Evolutionary conservation across 2,113 vertebrate genomes (phyloP).

Genomic region (Myotis brandtii): DNA sequence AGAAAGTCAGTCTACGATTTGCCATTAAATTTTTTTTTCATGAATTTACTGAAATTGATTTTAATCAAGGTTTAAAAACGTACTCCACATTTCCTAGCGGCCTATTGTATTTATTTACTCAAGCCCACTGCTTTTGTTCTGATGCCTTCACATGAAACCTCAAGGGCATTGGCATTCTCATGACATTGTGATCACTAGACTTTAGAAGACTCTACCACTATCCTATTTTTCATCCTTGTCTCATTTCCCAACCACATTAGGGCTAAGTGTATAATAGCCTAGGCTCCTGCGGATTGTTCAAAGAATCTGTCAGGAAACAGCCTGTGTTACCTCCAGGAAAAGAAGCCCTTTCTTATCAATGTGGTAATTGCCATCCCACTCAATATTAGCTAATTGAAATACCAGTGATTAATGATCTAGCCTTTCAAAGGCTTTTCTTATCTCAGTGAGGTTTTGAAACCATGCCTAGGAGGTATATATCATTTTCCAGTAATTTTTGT

Average conservation of each 20-base stretch:
- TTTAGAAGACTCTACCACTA: constrained; percentile 64
- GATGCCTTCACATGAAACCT: constrained; percentile 69
- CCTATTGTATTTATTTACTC: constrained; percentile 75
- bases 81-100: constrained; percentile 50
- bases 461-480: constrained; percentile 72
- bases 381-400: constrained; percentile 87
- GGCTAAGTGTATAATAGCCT: constrained; percentile 72
- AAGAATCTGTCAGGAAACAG: constrained; percentile 70
- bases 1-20: neutral
- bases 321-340: constrained; percentile 75
- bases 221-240: constrained; percentile 82
- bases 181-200: constrained; percentile 68
- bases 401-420: constrained; percentile 84
- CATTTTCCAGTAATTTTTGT: constrained; percentile 79
- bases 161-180: constrained; percentile 77
- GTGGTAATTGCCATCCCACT: constrained; percentile 82
- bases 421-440: constrained; percentile 79
- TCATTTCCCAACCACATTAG: constrained; percentile 79
- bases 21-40: constrained; percentile 52
- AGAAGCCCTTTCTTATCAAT: constrained; percentile 83
- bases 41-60: constrained; percentile 74
- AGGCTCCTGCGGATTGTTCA: constrained; percentile 32
- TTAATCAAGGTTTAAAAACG: constrained; percentile 61
- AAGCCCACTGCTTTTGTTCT: constrained; percentile 66
- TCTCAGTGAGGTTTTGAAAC: constrained; percentile 79